Evolutionary conservation across 2,888 invertebrate genomes (phyloP).

Genomic region (Parasteatoda lunata): DNA sequence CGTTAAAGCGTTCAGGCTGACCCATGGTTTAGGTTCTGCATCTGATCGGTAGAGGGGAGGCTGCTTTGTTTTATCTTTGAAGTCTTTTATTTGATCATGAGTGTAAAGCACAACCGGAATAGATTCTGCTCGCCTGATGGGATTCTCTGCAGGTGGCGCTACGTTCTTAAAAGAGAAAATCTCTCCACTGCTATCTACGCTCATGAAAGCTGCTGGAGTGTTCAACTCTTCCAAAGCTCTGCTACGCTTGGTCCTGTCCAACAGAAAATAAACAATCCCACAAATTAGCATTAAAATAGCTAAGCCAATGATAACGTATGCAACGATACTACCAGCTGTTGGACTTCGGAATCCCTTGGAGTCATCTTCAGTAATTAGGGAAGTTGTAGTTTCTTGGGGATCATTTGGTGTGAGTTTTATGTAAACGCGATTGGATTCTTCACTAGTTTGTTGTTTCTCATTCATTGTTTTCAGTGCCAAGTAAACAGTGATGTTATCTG

Average conservation of each 20-base stretch:
- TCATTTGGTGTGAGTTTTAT: not conserved
- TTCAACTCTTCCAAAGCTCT: not conserved
- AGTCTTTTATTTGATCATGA: slow-evolving; percentile 54
- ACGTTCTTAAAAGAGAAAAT: not conserved
- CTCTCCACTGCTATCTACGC: not conserved
- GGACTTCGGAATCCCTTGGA: not conserved
- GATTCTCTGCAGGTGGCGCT: not conserved
- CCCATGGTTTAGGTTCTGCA: slow-evolving; percentile 37
- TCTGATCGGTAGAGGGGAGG: slow-evolving; percentile 32
- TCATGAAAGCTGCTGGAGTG: not conserved
- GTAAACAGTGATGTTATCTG: slow-evolving; percentile 1
- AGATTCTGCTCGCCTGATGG: slow-evolving; percentile 30
- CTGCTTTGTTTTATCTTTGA: slow-evolving; percentile 13
- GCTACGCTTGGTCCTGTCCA: not conserved
- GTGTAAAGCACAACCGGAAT: slow-evolving; percentile 54
- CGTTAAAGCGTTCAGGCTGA: slow-evolving; percentile 34
- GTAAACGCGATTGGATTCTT: slow-evolving; percentile 20
- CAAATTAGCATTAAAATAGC: slow-evolving; percentile 6
- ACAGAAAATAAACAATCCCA: not conserved
- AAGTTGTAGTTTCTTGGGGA: not conserved
- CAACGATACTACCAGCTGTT: slow-evolving; percentile 13
- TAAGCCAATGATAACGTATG: not conserved
- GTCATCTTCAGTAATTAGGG: not conserved
- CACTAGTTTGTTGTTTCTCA: slow-evolving; percentile 1
- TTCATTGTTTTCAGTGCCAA: slow-evolving; percentile 5